Percentiles rank a stretch among this genome's conserved stretches.
Conservation (phyloP, 53 echinoderm and acorn worm genomes). For the Holothuria leucospilota region DNA sequence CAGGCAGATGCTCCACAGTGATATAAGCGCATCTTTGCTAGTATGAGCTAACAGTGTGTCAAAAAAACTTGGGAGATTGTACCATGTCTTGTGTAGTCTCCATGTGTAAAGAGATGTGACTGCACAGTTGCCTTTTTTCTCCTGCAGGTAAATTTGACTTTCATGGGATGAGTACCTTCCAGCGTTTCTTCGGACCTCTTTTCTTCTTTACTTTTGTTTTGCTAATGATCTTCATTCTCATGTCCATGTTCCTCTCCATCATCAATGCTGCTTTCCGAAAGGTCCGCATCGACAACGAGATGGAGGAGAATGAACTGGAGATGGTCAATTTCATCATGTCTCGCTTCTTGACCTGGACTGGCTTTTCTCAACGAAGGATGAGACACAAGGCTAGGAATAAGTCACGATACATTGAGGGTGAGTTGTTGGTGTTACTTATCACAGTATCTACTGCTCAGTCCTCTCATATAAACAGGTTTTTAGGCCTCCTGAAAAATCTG, state of each 20-base stretch:
- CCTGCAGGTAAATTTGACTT: slow-evolving; percentile 88
- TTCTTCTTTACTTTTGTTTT: slow-evolving; percentile 92
- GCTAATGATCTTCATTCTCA: slow-evolving; percentile 85
- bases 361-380: slow-evolving; percentile 69
- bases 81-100: too few species aligned
- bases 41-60: too few species aligned
- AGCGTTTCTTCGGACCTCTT: slow-evolving; percentile 76
- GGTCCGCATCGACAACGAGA: slow-evolving; percentile 70
- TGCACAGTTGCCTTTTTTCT: background rate
- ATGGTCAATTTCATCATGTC: slow-evolving; percentile 97
- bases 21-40: too few species aligned
- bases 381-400: slow-evolving; percentile 21
- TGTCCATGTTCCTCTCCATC: slow-evolving; percentile 98
- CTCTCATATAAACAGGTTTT: too few species aligned
- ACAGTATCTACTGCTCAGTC: too few species aligned
- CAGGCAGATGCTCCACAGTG: too few species aligned
- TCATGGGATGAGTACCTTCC: slow-evolving; percentile 65
- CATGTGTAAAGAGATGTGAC: too few species aligned
- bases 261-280: slow-evolving; percentile 85
- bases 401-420: slow-evolving; percentile 67
- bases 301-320: slow-evolving; percentile 81
- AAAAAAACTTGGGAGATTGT: too few species aligned
- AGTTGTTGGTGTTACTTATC: background rate
- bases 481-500: too few species aligned
- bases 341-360: slow-evolving; percentile 83